phyloP scores from a whole-genome alignment of 2,113 vertebrate species.

The Epinephelus fuscoguttatus region DNA sequence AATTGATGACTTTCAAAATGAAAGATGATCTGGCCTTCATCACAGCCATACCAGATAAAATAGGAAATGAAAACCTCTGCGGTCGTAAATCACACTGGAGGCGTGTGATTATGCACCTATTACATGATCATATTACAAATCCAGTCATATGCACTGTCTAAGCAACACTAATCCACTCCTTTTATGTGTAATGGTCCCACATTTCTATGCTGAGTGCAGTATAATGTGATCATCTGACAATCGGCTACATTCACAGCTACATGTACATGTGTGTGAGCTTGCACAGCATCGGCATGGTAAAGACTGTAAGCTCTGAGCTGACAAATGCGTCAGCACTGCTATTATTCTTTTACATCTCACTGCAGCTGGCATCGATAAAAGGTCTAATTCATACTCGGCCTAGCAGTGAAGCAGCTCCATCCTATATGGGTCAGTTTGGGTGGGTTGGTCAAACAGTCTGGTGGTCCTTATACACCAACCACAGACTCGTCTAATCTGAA shows the following conservation, averaged over 20 bases:
- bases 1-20: conserved; percentile 51
- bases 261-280: conserved; percentile 29
- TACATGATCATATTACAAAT: conserved; percentile 63
- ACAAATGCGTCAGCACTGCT: not conserved
- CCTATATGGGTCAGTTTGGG: conserved; percentile 26
- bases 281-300: conserved; percentile 1
- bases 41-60: conserved; percentile 58
- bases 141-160: conserved; percentile 32
- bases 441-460: conserved; percentile 22
- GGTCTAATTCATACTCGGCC: not conserved
- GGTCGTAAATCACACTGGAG: conserved; percentile 64
- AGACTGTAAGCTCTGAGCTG: not conserved
- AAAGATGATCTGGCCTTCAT: conserved; percentile 47
- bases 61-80: conserved; percentile 66
- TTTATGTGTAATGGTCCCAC: conserved; percentile 19
- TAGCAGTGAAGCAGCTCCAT: not conserved
- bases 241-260: conserved; percentile 38
- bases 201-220: conserved; percentile 48
- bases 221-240: conserved; percentile 63
- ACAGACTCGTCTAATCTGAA: conserved; percentile 72
- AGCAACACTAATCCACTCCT: conserved; percentile 48
- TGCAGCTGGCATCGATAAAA: not conserved
- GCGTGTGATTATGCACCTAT: conserved; percentile 55
- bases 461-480: conserved; percentile 59
- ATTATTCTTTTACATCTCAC: conserved; percentile 1